phyloP scores from a whole-genome alignment of 1,140 invertebrate species.

The Plodia interpunctella region DNA sequence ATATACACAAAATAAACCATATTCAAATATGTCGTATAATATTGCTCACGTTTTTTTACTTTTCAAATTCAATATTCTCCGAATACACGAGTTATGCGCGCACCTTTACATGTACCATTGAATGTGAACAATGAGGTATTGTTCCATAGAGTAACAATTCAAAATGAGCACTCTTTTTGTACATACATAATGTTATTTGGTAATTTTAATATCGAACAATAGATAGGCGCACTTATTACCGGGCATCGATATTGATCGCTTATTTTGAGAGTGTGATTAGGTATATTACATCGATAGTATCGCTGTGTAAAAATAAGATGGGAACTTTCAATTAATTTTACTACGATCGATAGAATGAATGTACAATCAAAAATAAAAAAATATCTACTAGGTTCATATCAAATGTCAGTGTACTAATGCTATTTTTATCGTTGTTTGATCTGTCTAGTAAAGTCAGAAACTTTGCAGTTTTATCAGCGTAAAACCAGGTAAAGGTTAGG shows the following conservation, averaged over 20 bases:
- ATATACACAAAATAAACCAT: neutral
- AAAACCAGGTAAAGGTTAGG: too few relatives aligned
- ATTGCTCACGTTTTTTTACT: neutral
- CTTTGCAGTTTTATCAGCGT: too few relatives aligned
- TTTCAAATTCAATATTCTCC: neutral
- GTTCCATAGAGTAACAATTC: conserved; percentile 40
- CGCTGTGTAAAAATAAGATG: neutral
- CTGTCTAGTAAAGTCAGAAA: too few relatives aligned
- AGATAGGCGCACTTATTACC: conserved; percentile 32
- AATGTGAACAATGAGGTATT: conserved; percentile 63
- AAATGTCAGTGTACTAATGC: too few relatives aligned
- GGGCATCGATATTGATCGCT: conserved; percentile 34
- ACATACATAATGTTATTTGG: conserved; percentile 38
- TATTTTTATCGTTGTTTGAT: too few relatives aligned
- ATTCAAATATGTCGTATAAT: neutral
- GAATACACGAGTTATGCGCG: neutral
- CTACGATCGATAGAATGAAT: neutral
- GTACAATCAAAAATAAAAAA: neutral
- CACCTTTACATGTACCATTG: conserved; percentile 22
- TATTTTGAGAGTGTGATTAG: conserved; percentile 20
- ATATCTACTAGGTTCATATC: too few relatives aligned
- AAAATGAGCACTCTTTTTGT: conserved; percentile 39
- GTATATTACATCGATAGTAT: conserved; percentile 4
- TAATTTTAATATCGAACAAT: conserved; percentile 51
- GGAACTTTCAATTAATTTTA: neutral